These are phyloP conservation scores for Caenorhabditis remanei DNA, from an alignment of 1,140 invertebrate genomes.

Conservation along the genomic window DNA sequence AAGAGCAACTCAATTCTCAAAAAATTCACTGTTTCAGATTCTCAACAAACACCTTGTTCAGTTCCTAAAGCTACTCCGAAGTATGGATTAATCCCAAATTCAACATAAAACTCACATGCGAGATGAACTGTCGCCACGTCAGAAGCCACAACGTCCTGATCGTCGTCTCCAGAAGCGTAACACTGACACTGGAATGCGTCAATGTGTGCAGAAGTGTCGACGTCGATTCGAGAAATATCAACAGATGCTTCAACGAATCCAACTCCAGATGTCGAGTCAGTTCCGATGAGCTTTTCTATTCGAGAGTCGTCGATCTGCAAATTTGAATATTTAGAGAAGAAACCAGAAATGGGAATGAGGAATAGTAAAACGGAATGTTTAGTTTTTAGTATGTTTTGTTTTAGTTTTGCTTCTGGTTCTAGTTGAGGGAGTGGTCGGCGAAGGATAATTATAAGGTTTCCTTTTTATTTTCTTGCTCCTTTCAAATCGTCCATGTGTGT, in stretches of 20 bases:
- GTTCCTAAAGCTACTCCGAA: no score
- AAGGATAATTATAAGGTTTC: conserved; percentile 45
- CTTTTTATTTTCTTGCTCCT: conserved; percentile 35
- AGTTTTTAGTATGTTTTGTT: conserved; percentile 43
- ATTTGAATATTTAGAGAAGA: conserved; percentile 20
- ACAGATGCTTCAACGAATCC: conserved; percentile 77
- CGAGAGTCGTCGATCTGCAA: conserved; percentile 71
- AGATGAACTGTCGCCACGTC: conserved; percentile 71
- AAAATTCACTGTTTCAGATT: neutral
- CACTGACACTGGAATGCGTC: conserved; percentile 75
- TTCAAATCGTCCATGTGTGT: conserved; percentile 29
- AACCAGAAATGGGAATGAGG: neutral
- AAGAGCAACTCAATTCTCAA: neutral
- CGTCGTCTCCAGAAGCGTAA: conserved; percentile 68
- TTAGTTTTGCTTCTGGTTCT: neutral
- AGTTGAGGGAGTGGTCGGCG: neutral
- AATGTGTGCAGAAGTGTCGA: conserved; percentile 65
- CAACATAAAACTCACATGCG: conserved; percentile 70
- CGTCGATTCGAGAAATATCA: conserved; percentile 74
- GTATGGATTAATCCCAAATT: neutral
- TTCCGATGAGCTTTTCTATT: conserved; percentile 63
- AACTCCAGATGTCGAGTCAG: conserved; percentile 73
- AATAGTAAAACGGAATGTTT: no score
- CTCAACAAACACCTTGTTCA: neutral
- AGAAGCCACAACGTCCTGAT: conserved; percentile 68